Conservation (phyloP, 2,113 vertebrate species). For the Mellivora capensis region DNA sequence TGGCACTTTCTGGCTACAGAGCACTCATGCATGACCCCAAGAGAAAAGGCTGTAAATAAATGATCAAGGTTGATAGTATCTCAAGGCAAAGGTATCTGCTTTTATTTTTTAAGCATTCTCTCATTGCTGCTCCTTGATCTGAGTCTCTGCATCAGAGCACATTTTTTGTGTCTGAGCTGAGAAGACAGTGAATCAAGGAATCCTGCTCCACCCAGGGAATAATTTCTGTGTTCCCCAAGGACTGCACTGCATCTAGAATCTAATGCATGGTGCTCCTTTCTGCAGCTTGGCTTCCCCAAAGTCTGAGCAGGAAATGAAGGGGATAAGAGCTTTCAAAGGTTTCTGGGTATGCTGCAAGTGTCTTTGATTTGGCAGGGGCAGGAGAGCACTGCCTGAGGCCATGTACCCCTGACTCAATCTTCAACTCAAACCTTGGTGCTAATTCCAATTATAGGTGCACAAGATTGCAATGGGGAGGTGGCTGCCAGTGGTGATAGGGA, state of each 20-base stretch:
- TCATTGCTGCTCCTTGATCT: too few species aligned
- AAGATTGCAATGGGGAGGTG: too few species aligned
- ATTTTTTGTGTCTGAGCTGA: background rate
- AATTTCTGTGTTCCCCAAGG: background rate
- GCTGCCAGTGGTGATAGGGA: accelerated
- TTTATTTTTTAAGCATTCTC: background rate
- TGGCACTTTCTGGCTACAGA: background rate
- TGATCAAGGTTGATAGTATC: background rate
- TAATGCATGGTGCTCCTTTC: background rate
- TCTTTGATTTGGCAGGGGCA: background rate
- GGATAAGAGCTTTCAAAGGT: background rate
- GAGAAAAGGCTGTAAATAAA: background rate
- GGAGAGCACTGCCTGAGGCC: background rate
- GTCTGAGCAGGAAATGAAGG: background rate
- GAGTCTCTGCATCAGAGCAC: background rate
- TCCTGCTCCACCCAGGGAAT: background rate
- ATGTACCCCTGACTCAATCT: too few species aligned
- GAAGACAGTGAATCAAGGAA: background rate
- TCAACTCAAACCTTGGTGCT: background rate
- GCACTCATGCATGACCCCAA: background rate
- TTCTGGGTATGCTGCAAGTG: background rate
- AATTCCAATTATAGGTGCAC: background rate
- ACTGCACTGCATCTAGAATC: background rate
- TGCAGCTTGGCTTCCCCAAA: background rate
- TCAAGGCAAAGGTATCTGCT: background rate